These are phyloP conservation scores for Pseudolaguvia tuberculata DNA, from an alignment of 2,113 vertebrate genomes.

Conservation along the genomic window DNA sequence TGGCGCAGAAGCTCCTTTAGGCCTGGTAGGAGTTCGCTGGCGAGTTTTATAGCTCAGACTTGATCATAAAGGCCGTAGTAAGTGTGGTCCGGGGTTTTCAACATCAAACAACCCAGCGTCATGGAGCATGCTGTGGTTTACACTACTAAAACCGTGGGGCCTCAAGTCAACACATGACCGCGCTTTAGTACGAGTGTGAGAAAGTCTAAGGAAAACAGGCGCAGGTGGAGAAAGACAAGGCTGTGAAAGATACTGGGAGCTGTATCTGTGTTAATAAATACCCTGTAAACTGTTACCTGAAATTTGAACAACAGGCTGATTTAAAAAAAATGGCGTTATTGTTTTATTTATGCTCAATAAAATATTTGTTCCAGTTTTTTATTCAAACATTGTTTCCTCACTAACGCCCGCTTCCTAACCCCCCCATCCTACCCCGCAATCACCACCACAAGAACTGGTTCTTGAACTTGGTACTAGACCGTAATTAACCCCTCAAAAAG, in stretches of 20 bases:
- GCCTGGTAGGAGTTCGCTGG: constrained; percentile 27
- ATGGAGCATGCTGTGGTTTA: constrained; percentile 43
- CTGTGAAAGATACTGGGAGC: not conserved
- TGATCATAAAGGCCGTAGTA: constrained; percentile 47
- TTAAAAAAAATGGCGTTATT: no score
- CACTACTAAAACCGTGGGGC: constrained; percentile 11
- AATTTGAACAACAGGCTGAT: no score
- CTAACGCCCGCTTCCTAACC: no score
- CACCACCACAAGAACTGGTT: no score
- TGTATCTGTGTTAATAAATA: not conserved
- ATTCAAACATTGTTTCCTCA: no score
- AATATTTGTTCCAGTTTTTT: no score
- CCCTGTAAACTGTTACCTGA: no score
- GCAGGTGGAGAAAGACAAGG: not conserved
- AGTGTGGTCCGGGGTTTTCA: constrained; percentile 25
- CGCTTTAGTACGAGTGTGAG: constrained; percentile 13
- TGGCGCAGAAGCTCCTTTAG: constrained; percentile 34
- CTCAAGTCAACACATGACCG: constrained; percentile 29
- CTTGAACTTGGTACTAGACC: no score
- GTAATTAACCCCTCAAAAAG: no score
- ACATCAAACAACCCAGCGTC: constrained; percentile 41
- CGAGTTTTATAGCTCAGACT: constrained; percentile 43
- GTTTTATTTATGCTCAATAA: no score
- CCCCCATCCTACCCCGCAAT: no score
- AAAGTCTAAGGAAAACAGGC: not conserved